Evolutionary conservation across 2,797 vertebrate species (phyloP), one percentile per base, ranked within the genome.

Genomic region (Pangasius krempfi): DNA sequence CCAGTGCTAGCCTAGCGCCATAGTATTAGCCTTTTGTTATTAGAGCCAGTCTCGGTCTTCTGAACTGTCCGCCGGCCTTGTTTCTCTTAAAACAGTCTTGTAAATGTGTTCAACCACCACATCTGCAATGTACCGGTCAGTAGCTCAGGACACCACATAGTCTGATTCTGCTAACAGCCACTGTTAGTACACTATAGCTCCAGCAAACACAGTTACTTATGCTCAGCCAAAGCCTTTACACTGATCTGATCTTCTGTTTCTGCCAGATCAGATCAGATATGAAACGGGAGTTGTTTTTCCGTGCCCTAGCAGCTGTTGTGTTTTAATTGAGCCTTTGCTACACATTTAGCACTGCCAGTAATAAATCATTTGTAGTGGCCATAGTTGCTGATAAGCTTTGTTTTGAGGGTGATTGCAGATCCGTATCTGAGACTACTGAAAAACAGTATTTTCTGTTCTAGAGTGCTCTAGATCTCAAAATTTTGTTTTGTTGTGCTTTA

Each of bases 31-130:
- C n/a, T 54, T 50, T 72, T 58, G 73, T 86, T 85, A 88, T 83
- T 68, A 30, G n/a, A 22, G 47, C 70, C 60, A 62, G 73, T 68
- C 40, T 83, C n/a, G n/a, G 5, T 87, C 84, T 78, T 79, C n/a
- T 37, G 81, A 70, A 70, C 68, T 54, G 44, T 76, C 68, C 50
- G 75, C 13, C 68, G 66, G 54, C 60, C 78, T 4, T 82, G 12
- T 62, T 56, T 78, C 60, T 89, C 60, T 30, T 90, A 87, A 89
- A 90, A 85, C 54, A 79, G 75, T 76, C 85, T 76, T 87, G 87
- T 89, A 90, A 91, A 90, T 40, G 54, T 44, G 30, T 88, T 88
- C 88, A 88, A 89, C 84, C 40, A 30, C 58, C 85, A 76, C 47
- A 44, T 73, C 37, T 88, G 37, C 76, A 44, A 33, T 37, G n/a